Base-by-base conservation (phyloP, 2,113 vertebrate genomes). In the Pyrgilauda ruficollis region DNA sequence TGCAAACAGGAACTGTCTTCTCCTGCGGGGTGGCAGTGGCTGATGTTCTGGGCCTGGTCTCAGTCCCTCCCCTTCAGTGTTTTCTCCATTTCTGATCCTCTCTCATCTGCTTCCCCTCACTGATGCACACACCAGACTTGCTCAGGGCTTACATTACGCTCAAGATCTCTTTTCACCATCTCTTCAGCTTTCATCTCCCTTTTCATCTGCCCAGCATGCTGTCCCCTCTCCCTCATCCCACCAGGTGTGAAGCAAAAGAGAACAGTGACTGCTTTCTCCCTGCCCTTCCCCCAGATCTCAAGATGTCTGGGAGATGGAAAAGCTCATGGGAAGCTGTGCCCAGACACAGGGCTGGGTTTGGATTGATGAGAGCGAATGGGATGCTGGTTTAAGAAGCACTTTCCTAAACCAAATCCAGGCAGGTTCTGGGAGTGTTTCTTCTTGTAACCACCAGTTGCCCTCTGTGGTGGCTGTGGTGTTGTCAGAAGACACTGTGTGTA, bases 81-180 rank as follows among this genome's bases (percentile, higher is more conserved):
- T 88, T 67, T 78, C n/a, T 21, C 20, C 6, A 0, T 50, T 56
- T 85, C 75, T 87, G 33, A 3, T 84, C 7, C 33, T 74, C 7
- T 52, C 22, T 56, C 2, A 0, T 46, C 33, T 87, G 22, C 39
- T 84, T 81, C 27, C 30, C 24, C 63, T 39, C 49, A 49, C 28
- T 0, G 0, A 39, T 55, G 35, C 2, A 2, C 30, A 13, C 3
- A 43, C 35, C 20, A 33, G 31, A 69, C 9, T 74, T 87, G n/a
- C 31, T 53, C 15, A 44, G 3, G 59, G 13, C 31, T 76, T 56
- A 28, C 0, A 0, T 43, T 24, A 13, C 13, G 4, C 23, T 26
- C 7, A 19, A 28, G 64, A 88, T 62, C 6, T 1, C 27, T 44
- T 35, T 50, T 21, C 5, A 4, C 7, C 12, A 39, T 59, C 37